phyloP scores from a whole-genome alignment of 2,113 vertebrate genomes.

The Cephalopterus ornatus region DNA sequence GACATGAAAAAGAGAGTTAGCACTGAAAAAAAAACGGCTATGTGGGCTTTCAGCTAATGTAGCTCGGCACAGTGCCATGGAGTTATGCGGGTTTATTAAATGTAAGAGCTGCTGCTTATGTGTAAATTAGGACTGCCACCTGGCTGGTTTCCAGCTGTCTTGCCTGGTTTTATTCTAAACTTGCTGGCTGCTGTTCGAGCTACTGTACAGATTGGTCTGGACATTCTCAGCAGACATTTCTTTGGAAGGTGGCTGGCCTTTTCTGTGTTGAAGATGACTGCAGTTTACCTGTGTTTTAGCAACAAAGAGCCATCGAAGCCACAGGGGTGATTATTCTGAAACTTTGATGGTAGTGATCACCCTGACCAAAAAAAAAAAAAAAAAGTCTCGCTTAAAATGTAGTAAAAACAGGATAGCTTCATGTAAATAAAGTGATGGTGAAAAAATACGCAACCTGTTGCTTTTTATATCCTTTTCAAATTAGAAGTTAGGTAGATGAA shows the following conservation, averaged over 20 bases:
- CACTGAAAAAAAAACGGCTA: neutral
- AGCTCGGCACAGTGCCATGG: neutral
- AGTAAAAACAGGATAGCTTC: neutral
- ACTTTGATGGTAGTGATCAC: neutral
- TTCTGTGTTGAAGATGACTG: neutral
- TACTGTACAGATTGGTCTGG: conserved; percentile 38
- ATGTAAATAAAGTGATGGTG: neutral
- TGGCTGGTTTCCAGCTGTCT: conserved; percentile 51
- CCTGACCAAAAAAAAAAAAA: neutral
- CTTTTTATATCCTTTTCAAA: neutral
- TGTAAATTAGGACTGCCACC: conserved; percentile 52
- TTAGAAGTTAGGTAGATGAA: neutral
- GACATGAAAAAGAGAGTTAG: neutral
- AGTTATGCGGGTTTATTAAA: conserved; percentile 9
- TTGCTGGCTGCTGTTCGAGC: conserved; percentile 44
- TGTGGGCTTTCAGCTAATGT: conserved; percentile 16
- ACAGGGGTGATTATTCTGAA: neutral
- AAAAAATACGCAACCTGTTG: neutral
- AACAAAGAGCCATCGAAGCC: neutral
- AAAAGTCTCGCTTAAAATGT: neutral
- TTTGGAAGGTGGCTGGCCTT: neutral
- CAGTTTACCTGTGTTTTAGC: neutral
- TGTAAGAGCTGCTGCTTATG: conserved; percentile 32
- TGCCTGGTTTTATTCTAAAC: conserved; percentile 45
- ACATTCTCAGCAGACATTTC: neutral